These are phyloP conservation scores for Paralvinella palmiformis DNA, from an alignment of 1,140 invertebrate genomes.

Conservation along the genomic window DNA sequence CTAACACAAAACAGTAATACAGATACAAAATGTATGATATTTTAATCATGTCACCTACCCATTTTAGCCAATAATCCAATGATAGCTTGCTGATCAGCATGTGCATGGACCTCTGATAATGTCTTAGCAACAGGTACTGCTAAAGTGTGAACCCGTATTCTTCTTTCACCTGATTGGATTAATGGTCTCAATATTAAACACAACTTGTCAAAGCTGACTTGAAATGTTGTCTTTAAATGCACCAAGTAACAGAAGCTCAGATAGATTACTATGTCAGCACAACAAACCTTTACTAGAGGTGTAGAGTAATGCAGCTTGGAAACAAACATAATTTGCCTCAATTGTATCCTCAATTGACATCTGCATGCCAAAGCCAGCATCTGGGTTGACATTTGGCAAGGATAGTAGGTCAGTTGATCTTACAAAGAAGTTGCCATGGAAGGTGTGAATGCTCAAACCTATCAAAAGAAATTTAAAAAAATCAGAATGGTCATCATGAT, in stretches of 20 bases:
- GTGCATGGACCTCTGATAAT: constrained; percentile 76
- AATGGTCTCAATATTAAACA: no score
- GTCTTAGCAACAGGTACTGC: constrained; percentile 83
- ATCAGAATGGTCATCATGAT: constrained; percentile 4
- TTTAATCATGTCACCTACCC: constrained; percentile 64
- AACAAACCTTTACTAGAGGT: constrained; percentile 88
- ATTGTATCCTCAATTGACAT: constrained; percentile 88
- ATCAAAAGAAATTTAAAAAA: constrained; percentile 25
- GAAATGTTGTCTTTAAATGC: no score
- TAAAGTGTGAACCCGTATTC: constrained; percentile 95
- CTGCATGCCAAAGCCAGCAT: constrained; percentile 97
- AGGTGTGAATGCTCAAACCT: constrained; percentile 85
- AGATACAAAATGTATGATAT: no score
- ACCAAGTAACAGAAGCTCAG: constrained; percentile 17
- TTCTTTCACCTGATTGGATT: constrained; percentile 73
- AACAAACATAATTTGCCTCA: constrained; percentile 82
- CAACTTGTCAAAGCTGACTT: no score
- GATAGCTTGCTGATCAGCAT: constrained; percentile 94
- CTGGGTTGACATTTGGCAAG: constrained; percentile 95
- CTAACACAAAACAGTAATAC: no score
- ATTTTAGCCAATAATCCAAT: constrained; percentile 89
- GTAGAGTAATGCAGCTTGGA: constrained; percentile 96
- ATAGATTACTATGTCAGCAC: not conserved
- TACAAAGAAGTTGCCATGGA: constrained; percentile 99
- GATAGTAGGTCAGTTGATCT: constrained; percentile 93